Evolutionary conservation across 2,113 vertebrate species (phyloP).

Genomic region (Neofelis nebulosa): DNA sequence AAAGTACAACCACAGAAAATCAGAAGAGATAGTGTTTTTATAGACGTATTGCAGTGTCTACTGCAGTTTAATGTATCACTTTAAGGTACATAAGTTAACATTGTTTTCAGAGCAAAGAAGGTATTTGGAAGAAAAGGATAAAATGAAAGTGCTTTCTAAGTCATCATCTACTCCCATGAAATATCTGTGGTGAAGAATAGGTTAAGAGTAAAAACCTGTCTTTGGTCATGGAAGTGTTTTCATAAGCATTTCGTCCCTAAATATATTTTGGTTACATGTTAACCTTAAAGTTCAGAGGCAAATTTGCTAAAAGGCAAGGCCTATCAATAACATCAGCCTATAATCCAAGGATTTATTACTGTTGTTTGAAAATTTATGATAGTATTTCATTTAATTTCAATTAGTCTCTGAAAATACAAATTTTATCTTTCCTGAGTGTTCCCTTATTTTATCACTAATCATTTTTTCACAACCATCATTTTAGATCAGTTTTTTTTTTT

Average conservation of each 20-base stretch:
- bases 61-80: neutral
- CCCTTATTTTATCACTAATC: neutral
- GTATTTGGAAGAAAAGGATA: slow-evolving; percentile 12
- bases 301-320: neutral
- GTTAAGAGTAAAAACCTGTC: neutral
- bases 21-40: neutral
- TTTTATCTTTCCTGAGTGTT: neutral
- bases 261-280: neutral
- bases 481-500: slow-evolving; percentile 38
- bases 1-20: neutral
- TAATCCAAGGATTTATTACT: neutral
- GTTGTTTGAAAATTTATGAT: neutral
- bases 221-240: neutral
- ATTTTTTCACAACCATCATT: neutral
- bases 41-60: neutral
- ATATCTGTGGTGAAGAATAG: neutral
- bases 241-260: neutral
- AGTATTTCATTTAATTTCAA: slow-evolving; percentile 15
- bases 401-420: neutral
- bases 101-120: neutral
- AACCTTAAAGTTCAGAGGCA: neutral
- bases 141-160: slow-evolving; percentile 53
- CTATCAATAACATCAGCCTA: neutral
- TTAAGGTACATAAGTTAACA: neutral
- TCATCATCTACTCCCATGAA: neutral